Evolutionary conservation across 2,113 vertebrate genomes (phyloP), one percentile per base, ranked within the genome.

Genomic region (Picathartes gymnocephalus): DNA sequence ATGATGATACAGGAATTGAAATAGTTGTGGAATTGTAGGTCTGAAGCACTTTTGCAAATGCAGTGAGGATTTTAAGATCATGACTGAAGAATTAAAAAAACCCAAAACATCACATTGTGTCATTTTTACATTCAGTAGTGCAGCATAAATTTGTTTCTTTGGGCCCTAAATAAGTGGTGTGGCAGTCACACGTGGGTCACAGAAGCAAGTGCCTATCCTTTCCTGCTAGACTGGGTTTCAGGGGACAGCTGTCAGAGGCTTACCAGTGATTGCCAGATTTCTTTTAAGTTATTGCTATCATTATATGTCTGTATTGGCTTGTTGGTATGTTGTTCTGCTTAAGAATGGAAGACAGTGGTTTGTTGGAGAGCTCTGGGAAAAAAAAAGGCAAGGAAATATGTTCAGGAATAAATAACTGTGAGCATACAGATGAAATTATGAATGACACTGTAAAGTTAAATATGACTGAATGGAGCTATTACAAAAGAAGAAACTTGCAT

Each of bases 111-210:
- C n/a, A 18, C 27, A 39, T 4, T 24, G 11, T 17, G 22, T 15
- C 19, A 42, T 37, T 68, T 73, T 61, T 56, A 31, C 3, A 6
- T 57, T 69, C 40, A 31, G 17, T 4, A 2, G 8, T 57, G 15
- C 27, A 73, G 27, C 12, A 19, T 40, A 54, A 61, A n/a, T 93
- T 40, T 56, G 6, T 27, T 66, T 91, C 4, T 88, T 83, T 4
- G 25, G 42, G 7, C 8, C 13, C 27, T 62, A 50, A 78, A 14
- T 37, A 56, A 61, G 18, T 51, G 17, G 4, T 51, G 27, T 28
- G 17, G 19, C 16, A 54, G 71, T 42, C 2, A 5, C 9, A 58
- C 0, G 0, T 27, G 15, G 18, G 39, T 54, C 35, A 40, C 17
- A 44, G 30, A 77, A 66, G 10, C 14, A 70, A 62, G 7, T 28